Conservation (phyloP, 2,888 invertebrate genomes). For the Noctua janthina region DNA sequence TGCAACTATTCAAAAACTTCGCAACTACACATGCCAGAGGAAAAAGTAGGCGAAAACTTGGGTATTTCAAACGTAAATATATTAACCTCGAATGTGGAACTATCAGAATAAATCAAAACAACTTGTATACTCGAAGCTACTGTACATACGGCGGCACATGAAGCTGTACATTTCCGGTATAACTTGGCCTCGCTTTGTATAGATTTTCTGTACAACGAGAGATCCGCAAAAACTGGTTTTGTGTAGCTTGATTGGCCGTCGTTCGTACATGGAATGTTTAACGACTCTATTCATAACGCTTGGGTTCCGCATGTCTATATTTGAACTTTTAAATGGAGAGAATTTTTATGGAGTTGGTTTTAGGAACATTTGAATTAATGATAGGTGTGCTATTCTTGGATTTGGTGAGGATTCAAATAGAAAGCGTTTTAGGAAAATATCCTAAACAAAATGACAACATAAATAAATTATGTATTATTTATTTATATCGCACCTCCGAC, state of each 20-base stretch:
- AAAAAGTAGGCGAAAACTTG: slow-evolving; percentile 45
- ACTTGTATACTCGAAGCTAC: slow-evolving; percentile 43
- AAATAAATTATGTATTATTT: background rate
- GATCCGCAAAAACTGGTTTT: too few species aligned
- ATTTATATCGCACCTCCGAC: background rate
- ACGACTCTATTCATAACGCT: slow-evolving; percentile 67
- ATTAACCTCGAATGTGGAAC: slow-evolving; percentile 65
- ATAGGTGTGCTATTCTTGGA: background rate
- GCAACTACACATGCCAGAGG: slow-evolving; percentile 32
- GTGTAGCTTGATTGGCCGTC: too few species aligned
- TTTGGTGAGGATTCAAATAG: background rate
- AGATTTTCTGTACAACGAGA: too few species aligned
- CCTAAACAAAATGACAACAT: background rate
- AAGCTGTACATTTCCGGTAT: too few species aligned
- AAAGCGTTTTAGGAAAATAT: background rate
- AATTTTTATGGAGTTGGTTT: slow-evolving; percentile 14
- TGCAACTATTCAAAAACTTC: slow-evolving; percentile 39
- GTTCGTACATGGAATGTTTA: slow-evolving; percentile 54
- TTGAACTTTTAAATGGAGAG: slow-evolving; percentile 32
- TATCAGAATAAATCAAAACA: slow-evolving; percentile 72
- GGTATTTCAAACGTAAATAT: slow-evolving; percentile 58
- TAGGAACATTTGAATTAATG: slow-evolving; percentile 26
- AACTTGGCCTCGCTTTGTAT: too few species aligned
- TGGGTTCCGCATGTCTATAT: slow-evolving; percentile 50
- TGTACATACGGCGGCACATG: background rate